These are phyloP conservation scores for Orius insidiosus DNA, from an alignment of 1,140 invertebrate species.

Conservation along the genomic window DNA sequence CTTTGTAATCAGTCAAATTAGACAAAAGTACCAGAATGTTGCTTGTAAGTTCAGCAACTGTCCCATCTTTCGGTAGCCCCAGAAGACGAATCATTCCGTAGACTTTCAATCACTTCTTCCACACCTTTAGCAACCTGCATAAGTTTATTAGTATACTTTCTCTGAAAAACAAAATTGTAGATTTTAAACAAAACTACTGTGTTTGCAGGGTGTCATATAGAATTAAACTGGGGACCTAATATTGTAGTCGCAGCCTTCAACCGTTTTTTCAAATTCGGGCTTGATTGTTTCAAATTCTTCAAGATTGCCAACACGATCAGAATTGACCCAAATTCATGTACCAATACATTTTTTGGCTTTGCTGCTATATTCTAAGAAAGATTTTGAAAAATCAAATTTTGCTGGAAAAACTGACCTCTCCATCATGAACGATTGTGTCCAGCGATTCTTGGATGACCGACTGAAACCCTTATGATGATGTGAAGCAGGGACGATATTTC, in stretches of 20 bases:
- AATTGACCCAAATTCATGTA: constrained; percentile 64
- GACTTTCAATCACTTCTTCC: constrained; percentile 83
- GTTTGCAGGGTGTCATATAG: constrained; percentile 52
- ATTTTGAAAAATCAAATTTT: constrained; percentile 3
- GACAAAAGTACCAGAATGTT: constrained; percentile 81
- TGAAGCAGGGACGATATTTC: constrained; percentile 63
- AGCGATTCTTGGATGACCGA: constrained; percentile 68
- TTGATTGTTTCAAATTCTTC: constrained; percentile 61
- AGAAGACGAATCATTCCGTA: constrained; percentile 64
- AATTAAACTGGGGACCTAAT: constrained; percentile 53
- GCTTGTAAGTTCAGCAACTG: constrained; percentile 86
- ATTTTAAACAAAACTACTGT: too few relatives aligned
- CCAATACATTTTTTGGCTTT: constrained; percentile 61
- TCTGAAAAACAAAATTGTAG: too few relatives aligned
- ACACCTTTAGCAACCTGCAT: constrained; percentile 77
- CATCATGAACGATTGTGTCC: constrained; percentile 67
- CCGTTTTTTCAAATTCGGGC: constrained; percentile 65
- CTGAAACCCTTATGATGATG: constrained; percentile 67
- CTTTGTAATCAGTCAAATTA: constrained; percentile 59
- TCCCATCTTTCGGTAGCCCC: constrained; percentile 85
- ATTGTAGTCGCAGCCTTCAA: constrained; percentile 51
- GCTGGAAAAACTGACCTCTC: constrained; percentile 47
- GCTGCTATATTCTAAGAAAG: constrained; percentile 48
- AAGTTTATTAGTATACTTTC: too few relatives aligned
- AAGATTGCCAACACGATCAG: constrained; percentile 73